Conservation (phyloP, 2,888 invertebrate genomes). For the Tinea semifulvella region DNA sequence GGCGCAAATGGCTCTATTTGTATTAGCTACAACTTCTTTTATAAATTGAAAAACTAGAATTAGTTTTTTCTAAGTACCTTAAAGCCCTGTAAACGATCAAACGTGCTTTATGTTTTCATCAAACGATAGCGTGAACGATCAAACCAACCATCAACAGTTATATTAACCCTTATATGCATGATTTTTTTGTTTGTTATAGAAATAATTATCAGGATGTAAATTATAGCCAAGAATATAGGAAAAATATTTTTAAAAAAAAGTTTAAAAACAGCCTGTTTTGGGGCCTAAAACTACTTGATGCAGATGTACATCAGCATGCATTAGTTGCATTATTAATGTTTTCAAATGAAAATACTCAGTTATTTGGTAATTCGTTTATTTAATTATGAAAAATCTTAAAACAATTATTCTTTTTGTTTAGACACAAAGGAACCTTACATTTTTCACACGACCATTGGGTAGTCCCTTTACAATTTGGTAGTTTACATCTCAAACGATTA, state of each 20-base stretch:
- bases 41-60: no score
- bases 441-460: slow-evolving; percentile 5
- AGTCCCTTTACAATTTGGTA: slow-evolving; percentile 6
- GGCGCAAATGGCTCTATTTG: no score
- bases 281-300: background rate
- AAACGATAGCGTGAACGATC: no score
- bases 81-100: no score
- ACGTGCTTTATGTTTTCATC: no score
- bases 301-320: background rate
- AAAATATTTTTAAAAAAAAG: background rate
- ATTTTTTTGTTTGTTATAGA: background rate
- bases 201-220: background rate
- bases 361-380: background rate
- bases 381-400: slow-evolving; percentile 3
- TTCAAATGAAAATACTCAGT: background rate
- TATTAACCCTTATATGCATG: background rate
- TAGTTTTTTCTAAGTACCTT: no score
- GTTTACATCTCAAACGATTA: slow-evolving; percentile 4
- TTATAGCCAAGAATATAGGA: background rate
- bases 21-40: no score
- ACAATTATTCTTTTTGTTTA: slow-evolving; percentile 1
- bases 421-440: slow-evolving; percentile 1
- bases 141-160: no score
- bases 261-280: background rate
- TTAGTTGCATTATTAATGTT: background rate